phyloP scores from a whole-genome alignment of 2,797 vertebrate genomes.

The Amblyraja radiata region DNA sequence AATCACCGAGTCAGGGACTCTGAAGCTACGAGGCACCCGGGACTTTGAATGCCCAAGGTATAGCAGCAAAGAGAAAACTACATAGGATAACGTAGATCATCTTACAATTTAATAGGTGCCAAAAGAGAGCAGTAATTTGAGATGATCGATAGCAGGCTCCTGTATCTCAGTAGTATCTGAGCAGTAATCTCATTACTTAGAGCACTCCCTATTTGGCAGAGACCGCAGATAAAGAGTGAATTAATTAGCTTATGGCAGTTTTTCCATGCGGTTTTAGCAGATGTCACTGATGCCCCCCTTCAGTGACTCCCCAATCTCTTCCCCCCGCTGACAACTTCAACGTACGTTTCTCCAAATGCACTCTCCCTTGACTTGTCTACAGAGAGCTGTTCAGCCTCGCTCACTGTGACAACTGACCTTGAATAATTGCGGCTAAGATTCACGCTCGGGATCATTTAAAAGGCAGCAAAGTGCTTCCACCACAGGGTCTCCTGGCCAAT shows the following conservation, averaged over 20 bases:
- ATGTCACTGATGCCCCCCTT: not conserved
- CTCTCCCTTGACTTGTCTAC: not conserved
- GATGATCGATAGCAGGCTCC: constrained; percentile 32
- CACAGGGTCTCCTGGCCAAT: not conserved
- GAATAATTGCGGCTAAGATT: not conserved
- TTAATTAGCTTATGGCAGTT: constrained; percentile 5
- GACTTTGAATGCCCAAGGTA: not conserved
- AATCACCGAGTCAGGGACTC: constrained; percentile 11
- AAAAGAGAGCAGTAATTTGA: constrained; percentile 18
- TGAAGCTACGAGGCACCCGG: constrained; percentile 3
- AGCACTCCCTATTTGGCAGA: constrained; percentile 23
- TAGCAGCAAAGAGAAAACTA: not conserved
- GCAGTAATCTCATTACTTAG: constrained; percentile 14
- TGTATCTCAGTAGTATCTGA: not conserved
- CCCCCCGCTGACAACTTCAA: not conserved
- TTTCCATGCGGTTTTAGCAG: too few relatives aligned
- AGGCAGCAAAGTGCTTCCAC: not conserved
- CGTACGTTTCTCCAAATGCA: not conserved
- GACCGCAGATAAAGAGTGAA: constrained; percentile 27
- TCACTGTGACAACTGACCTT: not conserved
- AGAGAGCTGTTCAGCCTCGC: not conserved
- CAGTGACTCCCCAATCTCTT: not conserved
- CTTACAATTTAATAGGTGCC: constrained; percentile 13
- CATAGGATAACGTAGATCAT: not conserved
- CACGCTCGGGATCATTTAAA: not conserved